Base-by-base conservation (phyloP, 2,113 vertebrate genomes). In the Saiga tatarica region DNA sequence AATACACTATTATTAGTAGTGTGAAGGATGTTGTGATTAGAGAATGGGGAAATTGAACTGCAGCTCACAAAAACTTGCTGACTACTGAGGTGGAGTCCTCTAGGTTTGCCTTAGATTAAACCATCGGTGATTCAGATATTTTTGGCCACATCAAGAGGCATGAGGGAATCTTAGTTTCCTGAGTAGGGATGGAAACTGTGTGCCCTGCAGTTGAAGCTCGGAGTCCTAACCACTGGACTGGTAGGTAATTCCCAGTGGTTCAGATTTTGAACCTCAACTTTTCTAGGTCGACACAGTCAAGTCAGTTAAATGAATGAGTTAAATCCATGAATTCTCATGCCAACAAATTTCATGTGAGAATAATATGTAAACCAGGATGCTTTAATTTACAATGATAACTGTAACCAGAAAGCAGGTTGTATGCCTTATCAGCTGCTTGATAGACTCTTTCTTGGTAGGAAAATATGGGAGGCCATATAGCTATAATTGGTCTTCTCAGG, bases 271-370 rank as follows among this genome's bases (percentile, higher is more conserved):
- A 87, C 30, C 15, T 90, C 36, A 47, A 39, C 25, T 87, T 94
- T 89, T 78, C 55, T 52, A 9, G 30, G 21, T 95, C 16, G 60
- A 84, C 21, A 60, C 23, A 26, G 78, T 95, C 25, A 87, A 82
- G 21, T 89, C 92, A 93, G 60, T 76, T 95, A 76, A 74, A 95
- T 39, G 85, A 89, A 81, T 57, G n/a, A 45, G 4, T 91, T 97
- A 89, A 83, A 78, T 87, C n/a, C 84, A 71, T 60, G 26, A 16
- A 50, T 82, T 90, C 53, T 36, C 50, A 95, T 28, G 57, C 36
- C 57, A 95, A 83, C 26, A 15, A 91, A 79, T 90, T 84, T 92
- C 62, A 86, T 94, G 23, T 88, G 47, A 62, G 28, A 89, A 55
- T 84, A 62, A 93, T 79, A 45, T 28, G 60, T 86, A 89, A 92